Conservation (phyloP, 2,113 vertebrate species). For the Probosciger aterrimus region DNA sequence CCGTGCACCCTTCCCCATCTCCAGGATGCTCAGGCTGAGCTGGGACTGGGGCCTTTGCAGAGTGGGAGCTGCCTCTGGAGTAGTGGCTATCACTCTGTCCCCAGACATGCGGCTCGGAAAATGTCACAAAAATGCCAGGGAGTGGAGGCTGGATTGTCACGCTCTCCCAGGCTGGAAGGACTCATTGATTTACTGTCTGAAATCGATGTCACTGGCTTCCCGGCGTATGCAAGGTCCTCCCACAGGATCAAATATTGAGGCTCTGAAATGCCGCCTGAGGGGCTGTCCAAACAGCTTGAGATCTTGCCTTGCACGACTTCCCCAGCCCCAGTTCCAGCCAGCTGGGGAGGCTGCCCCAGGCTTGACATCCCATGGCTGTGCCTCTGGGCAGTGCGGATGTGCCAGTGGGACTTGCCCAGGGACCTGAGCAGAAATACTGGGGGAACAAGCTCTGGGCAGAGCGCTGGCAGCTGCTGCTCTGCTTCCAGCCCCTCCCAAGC, state of each 20-base stretch:
- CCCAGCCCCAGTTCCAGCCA: fast-evolving
- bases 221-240: background rate
- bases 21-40: background rate
- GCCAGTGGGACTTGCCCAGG: background rate
- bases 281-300: background rate
- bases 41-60: background rate
- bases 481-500: background rate
- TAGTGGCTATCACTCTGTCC: background rate
- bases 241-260: background rate
- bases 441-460: background rate
- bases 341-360: background rate
- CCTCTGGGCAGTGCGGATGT: background rate
- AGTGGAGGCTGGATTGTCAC: background rate
- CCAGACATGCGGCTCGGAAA: background rate
- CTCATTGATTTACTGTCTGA: background rate
- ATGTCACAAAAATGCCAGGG: constrained; percentile 55
- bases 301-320: background rate
- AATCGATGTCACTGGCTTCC: background rate
- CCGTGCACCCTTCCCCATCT: fast-evolving
- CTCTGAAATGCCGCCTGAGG: background rate
- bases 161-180: background rate
- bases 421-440: background rate
- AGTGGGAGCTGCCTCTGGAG: background rate
- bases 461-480: background rate
- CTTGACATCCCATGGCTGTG: fast-evolving